These are phyloP conservation scores for Circaetus gallicus DNA, from an alignment of 2,113 vertebrate genomes.

Conservation along the genomic window DNA sequence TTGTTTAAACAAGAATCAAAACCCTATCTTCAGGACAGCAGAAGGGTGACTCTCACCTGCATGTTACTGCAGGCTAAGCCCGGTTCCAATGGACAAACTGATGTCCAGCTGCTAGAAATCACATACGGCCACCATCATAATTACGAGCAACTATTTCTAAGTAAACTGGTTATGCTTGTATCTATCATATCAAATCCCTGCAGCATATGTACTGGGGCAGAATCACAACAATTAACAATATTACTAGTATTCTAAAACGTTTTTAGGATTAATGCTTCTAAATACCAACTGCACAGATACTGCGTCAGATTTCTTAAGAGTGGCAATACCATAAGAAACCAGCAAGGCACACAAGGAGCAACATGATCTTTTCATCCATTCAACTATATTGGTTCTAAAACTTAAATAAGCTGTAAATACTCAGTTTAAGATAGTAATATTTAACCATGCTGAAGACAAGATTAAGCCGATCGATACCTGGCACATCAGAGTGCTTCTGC, in stretches of 20 bases:
- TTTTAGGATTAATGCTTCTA: background rate
- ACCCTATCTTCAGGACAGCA: background rate
- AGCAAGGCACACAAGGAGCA: background rate
- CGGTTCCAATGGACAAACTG: background rate
- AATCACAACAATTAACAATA: background rate
- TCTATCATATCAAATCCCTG: background rate
- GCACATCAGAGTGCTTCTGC: background rate
- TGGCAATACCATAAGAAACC: background rate
- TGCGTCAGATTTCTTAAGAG: background rate
- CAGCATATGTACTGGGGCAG: background rate
- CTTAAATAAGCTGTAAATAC: background rate
- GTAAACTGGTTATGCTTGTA: background rate
- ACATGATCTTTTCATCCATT: background rate
- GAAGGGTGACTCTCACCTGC: background rate
- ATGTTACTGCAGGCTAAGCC: background rate
- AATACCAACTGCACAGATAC: background rate
- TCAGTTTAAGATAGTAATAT: background rate
- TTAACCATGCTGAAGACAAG: background rate
- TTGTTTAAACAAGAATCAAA: background rate
- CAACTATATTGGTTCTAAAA: background rate
- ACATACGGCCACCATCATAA: rapidly evolving
- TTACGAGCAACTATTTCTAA: background rate
- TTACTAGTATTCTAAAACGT: background rate
- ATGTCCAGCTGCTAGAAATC: background rate
- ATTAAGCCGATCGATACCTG: background rate